Percentiles rank a stretch among this genome's conserved stretches.
phyloP scores from a whole-genome alignment of 1,140 invertebrate species.

The Zaprionus kolodkinae region DNA sequence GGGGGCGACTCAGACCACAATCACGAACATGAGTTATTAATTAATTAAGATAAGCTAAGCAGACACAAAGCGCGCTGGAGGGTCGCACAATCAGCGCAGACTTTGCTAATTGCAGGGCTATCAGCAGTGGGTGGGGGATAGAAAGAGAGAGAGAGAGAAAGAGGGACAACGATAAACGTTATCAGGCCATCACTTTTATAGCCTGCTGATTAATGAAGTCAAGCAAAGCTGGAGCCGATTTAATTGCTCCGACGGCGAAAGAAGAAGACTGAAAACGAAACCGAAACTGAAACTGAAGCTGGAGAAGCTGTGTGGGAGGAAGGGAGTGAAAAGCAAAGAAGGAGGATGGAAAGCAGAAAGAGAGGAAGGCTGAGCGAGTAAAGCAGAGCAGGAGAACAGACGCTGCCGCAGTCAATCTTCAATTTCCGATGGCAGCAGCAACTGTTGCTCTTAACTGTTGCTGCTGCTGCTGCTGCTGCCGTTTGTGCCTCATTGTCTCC shows the following conservation, averaged over 20 bases:
- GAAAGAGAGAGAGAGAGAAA: not conserved
- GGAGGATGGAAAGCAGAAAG: not conserved
- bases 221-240: conserved; percentile 62
- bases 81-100: conserved; percentile 10
- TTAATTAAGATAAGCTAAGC: conserved; percentile 3
- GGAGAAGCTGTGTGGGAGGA: not conserved
- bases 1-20: too few relatives aligned
- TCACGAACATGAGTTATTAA: not conserved
- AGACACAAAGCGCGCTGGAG: not conserved
- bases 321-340: not conserved
- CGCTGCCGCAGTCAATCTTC: conserved; percentile 16
- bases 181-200: conserved; percentile 77
- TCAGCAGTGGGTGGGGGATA: not conserved
- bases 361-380: not conserved
- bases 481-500: conserved; percentile 31
- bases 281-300: not conserved
- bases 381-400: conserved; percentile 5
- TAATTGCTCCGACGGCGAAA: conserved; percentile 71
- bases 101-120: conserved; percentile 11
- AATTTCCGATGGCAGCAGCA: conserved; percentile 43
- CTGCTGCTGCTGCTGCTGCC: conserved; percentile 6
- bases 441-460: conserved; percentile 16
- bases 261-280: conserved; percentile 61
- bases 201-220: conserved; percentile 72
- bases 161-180: conserved; percentile 63